Base-by-base conservation (phyloP, 2,113 vertebrate genomes). In the Paradisaea rubra region DNA sequence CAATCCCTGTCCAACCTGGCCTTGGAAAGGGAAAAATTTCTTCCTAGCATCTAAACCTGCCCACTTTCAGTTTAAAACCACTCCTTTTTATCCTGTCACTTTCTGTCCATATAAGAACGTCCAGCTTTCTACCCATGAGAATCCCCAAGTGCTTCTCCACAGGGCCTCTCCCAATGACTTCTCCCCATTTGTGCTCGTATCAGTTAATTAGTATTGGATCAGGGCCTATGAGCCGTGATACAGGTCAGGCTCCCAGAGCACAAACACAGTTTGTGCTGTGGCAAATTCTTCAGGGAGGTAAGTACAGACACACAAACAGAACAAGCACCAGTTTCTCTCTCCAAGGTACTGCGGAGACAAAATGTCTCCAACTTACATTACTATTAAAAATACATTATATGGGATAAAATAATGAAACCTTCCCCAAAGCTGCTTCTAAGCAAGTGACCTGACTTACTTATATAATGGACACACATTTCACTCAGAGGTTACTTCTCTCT, bases 171-270 rank as follows among this genome's bases (percentile, higher is more conserved):
- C n/a, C 49, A 37, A 0, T 2, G 39, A 3, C 9, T 10, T 9
- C 61, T 35, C 52, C 71, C 61, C 11, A 11, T 2, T 31, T 42
- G 60, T 41, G 35, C 61, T 35, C 21, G 2, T 0, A 16, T 5
- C 31, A 30, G 0, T 50, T 19, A 2, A 15, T 57, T 2, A 12
- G 19, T 0, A 1, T 7, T 5, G 33, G 22, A 4, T 15, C 66
- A 56, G 68, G 15, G 17, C 1, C 1, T 17, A 11, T 2, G 18
- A 74, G 28, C 42, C 14, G 33, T 8, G 13, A 11, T 4, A 23
- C 9, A 33, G 28, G 14, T 14, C 8, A 17, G 24, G 35, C 6
- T 60, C 41, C 49, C 30, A 13, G 21, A 59, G 27, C 64, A 56
- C 5, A 41, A 25, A 5, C 57, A 14, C 42, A n/a, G 10, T 19